phyloP scores from a whole-genome alignment of 2,888 invertebrate genomes.

The Troides oblongomaculatus region DNA sequence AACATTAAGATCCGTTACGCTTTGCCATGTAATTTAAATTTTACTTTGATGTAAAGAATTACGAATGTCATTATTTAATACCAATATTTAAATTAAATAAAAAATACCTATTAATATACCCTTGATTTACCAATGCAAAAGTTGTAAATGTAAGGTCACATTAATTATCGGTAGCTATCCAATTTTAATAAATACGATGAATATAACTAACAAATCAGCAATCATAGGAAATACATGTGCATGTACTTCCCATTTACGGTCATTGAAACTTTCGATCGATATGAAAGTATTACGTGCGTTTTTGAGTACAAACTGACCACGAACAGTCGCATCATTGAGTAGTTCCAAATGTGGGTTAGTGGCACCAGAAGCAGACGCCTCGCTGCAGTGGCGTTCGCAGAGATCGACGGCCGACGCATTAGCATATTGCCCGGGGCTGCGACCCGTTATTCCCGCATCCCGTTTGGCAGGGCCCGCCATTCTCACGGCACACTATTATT shows the following conservation, averaged over 20 bases:
- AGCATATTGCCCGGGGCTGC: conserved; percentile 69
- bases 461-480: conserved; percentile 61
- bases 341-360: conserved; percentile 74
- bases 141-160: too few species aligned
- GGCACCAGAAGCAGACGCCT: conserved; percentile 51
- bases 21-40: neutral
- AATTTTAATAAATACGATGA: too few species aligned
- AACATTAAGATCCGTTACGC: conserved; percentile 38
- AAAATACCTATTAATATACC: too few species aligned
- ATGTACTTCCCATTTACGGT: conserved; percentile 30
- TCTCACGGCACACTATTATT: conserved; percentile 55
- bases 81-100: too few species aligned
- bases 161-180: too few species aligned
- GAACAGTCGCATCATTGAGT: conserved; percentile 68
- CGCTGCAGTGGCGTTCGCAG: conserved; percentile 45
- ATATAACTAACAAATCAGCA: too few species aligned
- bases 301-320: conserved; percentile 68
- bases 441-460: conserved; percentile 69
- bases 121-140: too few species aligned
- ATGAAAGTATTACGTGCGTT: conserved; percentile 75
- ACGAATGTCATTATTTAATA: too few species aligned
- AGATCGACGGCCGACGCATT: conserved; percentile 56
- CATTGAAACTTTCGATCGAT: conserved; percentile 67
- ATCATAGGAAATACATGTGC: neutral
- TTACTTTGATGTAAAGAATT: too few species aligned